Percentiles rank a stretch among this genome's conserved stretches.
Evolutionary conservation across 1,140 invertebrate species (phyloP).

Genomic region (Zaprionus taronus): DNA sequence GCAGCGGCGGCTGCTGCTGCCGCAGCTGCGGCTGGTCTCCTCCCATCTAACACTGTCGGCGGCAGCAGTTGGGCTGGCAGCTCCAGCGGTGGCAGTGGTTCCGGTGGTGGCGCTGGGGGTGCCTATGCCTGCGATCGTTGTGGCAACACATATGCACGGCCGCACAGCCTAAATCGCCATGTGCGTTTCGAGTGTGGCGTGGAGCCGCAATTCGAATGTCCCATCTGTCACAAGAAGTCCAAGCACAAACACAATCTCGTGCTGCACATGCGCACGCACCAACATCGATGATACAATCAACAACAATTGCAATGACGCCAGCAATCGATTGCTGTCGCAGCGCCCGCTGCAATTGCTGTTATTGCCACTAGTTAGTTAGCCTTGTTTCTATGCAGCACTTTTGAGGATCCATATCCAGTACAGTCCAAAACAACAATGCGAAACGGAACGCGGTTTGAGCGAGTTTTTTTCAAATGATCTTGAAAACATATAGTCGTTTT

Average conservation of each 20-base stretch:
- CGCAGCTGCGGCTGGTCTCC: constrained; percentile 43
- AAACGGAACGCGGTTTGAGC: constrained; percentile 54
- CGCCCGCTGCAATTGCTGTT: constrained; percentile 14
- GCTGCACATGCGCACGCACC: constrained; percentile 86
- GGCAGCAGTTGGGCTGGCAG: constrained; percentile 20
- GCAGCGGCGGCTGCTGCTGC: constrained; percentile 62
- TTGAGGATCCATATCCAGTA: constrained; percentile 36
- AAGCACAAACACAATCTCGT: constrained; percentile 87
- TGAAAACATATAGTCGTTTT: constrained; percentile 83
- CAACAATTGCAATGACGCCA: constrained; percentile 65
- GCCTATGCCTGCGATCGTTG: constrained; percentile 85
- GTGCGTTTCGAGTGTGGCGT: constrained; percentile 89
- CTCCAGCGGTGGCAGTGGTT: constrained; percentile 16
- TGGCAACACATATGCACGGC: constrained; percentile 86
- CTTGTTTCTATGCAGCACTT: constrained; percentile 33
- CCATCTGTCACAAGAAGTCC: constrained; percentile 87
- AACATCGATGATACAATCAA: constrained; percentile 84
- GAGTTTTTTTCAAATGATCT: constrained; percentile 83
- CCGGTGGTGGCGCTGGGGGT: constrained; percentile 54
- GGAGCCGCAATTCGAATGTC: constrained; percentile 86
- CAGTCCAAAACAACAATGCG: constrained; percentile 33
- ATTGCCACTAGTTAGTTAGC: constrained; percentile 48
- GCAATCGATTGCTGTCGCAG: constrained; percentile 55
- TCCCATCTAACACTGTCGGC: constrained; percentile 16
- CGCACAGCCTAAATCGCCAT: constrained; percentile 87